Evolutionary conservation across 2,113 vertebrate species (phyloP), one percentile per base, ranked within the genome.

Genomic region (Antennarius striatus): DNA sequence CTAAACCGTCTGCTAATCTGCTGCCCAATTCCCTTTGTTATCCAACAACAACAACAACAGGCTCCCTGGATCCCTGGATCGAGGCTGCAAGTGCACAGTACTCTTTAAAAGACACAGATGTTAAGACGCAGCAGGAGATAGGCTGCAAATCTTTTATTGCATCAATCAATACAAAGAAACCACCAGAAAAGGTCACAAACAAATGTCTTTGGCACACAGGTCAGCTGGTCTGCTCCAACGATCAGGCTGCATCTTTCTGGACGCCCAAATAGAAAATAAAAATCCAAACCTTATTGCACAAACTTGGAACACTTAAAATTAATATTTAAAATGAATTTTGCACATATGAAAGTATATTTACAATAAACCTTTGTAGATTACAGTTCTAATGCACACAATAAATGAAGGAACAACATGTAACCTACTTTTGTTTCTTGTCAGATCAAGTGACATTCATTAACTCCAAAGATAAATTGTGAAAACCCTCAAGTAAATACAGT

Each of bases 151-250:
- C 61, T 77, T 90, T 88, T 88, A 90, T 89, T 89, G 73, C 77
- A 82, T 80, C 71, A 83, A 73, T 67, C 83, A 74, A 74, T 80
- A 92, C 66, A 88, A 89, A 84, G 80, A 83, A 71, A 73, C 82
- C 45, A 73, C 56, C 56, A 65, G 62, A 77, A 51, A 55, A 51
- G 29, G 63, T 30, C 58, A 40, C 36, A 66, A 59, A 70, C 46
- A 75, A 63, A 73, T 13, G 32, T 81, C 50, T 71, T 53, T 75
- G 74, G 62, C 73, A 70, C 58, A 76, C 36, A 58, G 48, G 52
- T 45, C 30, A 30, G 69, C 71, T 51, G 22, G 60, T 64, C 60
- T 11, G 53, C 56, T 62, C 51, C 56, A 50, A 66, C 56, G 47
- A 40, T 47, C 80, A 78, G 49, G 82, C 68, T 72, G 63, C 49